Evolutionary conservation across 2,113 vertebrate species (phyloP), one percentile per base, ranked within the genome.

Genomic region (Tragulus kanchil): DNA sequence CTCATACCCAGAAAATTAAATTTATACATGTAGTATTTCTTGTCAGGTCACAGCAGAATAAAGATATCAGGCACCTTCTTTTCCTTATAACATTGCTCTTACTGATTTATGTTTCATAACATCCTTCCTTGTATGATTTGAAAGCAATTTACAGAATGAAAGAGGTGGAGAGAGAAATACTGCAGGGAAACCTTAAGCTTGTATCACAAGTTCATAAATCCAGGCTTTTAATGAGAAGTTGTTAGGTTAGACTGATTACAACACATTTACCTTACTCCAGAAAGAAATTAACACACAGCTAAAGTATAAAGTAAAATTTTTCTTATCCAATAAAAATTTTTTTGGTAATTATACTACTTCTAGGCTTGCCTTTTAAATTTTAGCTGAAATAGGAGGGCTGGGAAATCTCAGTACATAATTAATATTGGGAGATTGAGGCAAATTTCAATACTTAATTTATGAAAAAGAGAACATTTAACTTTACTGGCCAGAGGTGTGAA

Each of bases 11-110:
- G 85, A 73, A 78, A 64, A 65, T 67, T 75, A 77, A 92, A 77
- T 31, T 10, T 82, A 93, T 14, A 17, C 28, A 77, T 15, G 50
- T 8, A 56, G 69, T 26, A 50, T 64, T 85, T 89, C n/a, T 62
- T 65, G 19, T 81, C 50, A 93, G 69, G 50, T 73, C 90, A 94
- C 4, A 95, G 59, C 50, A 81, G 15, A 85, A 85, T 59, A 93
- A 87, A 89, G 54, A 48, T 78, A 95, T 42, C 4, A 58, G 62
- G 65, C 23, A 71, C 56, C 59, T 82, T 89, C 65, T 95, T 93
- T 85, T 36, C 50, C 31, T 89, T 56, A 54, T 45, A 36, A 85
- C 65, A 89, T 77, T 85, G 26, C 71, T 94, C 31, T 67, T 82
- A 62, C 31, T 82, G 36, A 79, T 77, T 89, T 82, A 64, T n/a